Evolutionary conservation across 2,888 invertebrate genomes (phyloP), one percentile per base, ranked within the genome.

Genomic region (Tetrapedia diversipes): DNA sequence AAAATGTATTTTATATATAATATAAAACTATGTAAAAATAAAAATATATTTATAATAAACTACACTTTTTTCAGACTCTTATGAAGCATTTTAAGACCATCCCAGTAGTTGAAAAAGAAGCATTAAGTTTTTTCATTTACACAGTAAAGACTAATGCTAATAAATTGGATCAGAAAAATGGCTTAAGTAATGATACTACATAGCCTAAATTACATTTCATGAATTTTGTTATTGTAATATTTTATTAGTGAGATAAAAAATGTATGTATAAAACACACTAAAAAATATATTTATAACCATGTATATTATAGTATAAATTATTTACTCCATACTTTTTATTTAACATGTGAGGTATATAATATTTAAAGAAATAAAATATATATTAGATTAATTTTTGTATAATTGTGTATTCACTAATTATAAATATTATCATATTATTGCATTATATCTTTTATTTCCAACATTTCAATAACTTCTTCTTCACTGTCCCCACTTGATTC

Each of bases 11-110:
- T 34, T 34, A 53, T 11, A 19, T 22, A 32, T 6, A 65, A 27
- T 7, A 43, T 0, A 8, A 43, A 65, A 2, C 14, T 45, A 7
- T 22, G n/a, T n/a, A n/a, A 11, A 67, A 43, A 37, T 34, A 54
- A 53, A 47, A 29, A 16, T 16, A 14, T 34, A 22, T 56, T 8
- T 39, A 14, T 24, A 49, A 53, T 8, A 7, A 45, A 53, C 24
- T 45, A 7, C 29, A n/a, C 11, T 70, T 6, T 41, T 95, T 95
- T 32, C 94, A 98, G 98, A 95, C 96, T 65, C 94, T 99, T 65
- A 96, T 97, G 93, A 97, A 98, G 91, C 99, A 99, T 92, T 99
- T 99, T 93, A 97, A 97, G 92, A 96, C 97, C 73, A 96, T 99
- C 92, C 97, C 97, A 47, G 97, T 99, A 16, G 96, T 96, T 88